A percentile compares a stretch with the other conserved stretches of the same genome.
Conservation (phyloP, 2,797 vertebrate genomes). For the Anolis apletophallus region DNA sequence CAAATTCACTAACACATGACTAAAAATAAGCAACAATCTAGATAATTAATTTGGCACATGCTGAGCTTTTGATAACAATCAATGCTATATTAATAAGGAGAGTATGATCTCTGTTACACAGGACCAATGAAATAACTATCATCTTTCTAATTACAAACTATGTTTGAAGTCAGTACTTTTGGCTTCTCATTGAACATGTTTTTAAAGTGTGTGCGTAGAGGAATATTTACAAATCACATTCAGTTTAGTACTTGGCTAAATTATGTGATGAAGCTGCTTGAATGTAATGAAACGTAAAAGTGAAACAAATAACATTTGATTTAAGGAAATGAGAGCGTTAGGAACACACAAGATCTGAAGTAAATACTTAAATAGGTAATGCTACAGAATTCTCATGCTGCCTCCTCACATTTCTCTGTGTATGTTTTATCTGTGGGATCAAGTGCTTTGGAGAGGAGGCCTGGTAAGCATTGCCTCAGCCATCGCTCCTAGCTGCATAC, state of each 20-base stretch:
- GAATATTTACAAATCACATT: conserved; percentile 24
- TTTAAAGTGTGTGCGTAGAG: conserved; percentile 37
- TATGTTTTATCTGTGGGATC: conserved; percentile 82
- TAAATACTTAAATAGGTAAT: conserved; percentile 74
- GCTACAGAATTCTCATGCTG: conserved; percentile 66
- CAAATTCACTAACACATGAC: conserved; percentile 62
- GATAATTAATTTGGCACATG: conserved; percentile 64
- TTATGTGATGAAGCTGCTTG: conserved; percentile 56
- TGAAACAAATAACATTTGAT: conserved; percentile 25
- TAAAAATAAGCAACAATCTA: conserved; percentile 53
- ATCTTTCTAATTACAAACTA: conserved; percentile 61
- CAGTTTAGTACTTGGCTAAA: conserved; percentile 70
- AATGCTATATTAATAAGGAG: conserved; percentile 62
- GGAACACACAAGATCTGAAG: conserved; percentile 69
- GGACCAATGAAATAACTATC: conserved; percentile 42
- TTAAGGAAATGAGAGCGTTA: conserved; percentile 72
- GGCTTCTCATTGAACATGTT: conserved; percentile 54
- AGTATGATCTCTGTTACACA: conserved; percentile 42
- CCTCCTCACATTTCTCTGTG: conserved; percentile 75
- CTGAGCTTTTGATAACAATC: conserved; percentile 66
- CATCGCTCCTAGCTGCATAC: conserved; percentile 81
- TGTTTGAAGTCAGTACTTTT: conserved; percentile 50
- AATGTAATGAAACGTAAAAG: conserved; percentile 42
- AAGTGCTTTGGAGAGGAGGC: conserved; percentile 74
- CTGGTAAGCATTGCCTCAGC: conserved; percentile 80